Evolutionary conservation across 2,113 vertebrate genomes (phyloP).

Genomic region (Ciconia boyciana): DNA sequence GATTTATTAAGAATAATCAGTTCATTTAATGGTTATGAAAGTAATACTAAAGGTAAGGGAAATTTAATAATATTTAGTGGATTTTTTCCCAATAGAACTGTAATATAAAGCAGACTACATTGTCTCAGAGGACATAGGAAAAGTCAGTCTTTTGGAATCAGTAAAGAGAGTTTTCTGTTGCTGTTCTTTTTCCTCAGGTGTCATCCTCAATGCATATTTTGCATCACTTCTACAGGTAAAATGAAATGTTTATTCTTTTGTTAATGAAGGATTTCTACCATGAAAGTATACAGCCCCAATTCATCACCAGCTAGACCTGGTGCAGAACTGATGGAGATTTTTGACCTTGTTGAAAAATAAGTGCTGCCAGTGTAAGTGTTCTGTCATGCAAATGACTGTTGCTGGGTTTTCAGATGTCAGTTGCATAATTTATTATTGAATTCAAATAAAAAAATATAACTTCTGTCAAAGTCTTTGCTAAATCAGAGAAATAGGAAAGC

Average conservation of each 20-base stretch:
- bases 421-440: not conserved
- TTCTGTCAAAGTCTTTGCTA: not conserved
- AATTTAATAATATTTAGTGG: not conserved
- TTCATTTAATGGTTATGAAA: not conserved
- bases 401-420: not conserved
- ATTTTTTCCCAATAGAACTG: not conserved
- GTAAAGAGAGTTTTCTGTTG: not conserved
- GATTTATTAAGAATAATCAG: not conserved
- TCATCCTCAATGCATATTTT: not conserved
- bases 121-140: not conserved
- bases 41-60: not conserved
- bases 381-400: constrained; percentile 6
- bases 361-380: not conserved
- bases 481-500: not conserved
- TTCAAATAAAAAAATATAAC: not conserved
- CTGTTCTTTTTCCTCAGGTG: not conserved
- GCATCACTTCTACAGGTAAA: not conserved
- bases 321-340: not conserved
- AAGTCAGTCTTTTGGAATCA: not conserved
- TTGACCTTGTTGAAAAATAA: constrained; percentile 20
- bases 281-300: not conserved
- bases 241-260: not conserved
- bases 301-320: not conserved
- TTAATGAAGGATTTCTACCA: not conserved
- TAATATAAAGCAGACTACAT: not conserved